phyloP scores from a whole-genome alignment of 2,113 vertebrate species.

The Bos javanicus region DNA sequence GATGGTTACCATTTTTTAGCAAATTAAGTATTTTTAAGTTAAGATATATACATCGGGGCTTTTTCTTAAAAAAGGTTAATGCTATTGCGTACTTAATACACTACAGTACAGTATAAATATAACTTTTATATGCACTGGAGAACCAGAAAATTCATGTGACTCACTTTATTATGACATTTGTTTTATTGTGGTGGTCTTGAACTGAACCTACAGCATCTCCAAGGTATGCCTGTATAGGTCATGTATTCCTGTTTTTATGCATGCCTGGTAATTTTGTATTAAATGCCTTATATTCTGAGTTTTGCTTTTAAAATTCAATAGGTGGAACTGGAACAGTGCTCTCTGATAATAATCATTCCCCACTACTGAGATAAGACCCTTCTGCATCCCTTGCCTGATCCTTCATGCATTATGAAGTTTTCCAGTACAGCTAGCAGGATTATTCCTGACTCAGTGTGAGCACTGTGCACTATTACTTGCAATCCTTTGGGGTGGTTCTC shows the following conservation, averaged over 20 bases:
- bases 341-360: neutral
- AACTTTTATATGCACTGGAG: neutral
- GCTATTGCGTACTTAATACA: neutral
- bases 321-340: neutral
- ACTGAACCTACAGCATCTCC: neutral
- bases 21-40: neutral
- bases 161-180: neutral
- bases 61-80: neutral
- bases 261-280: neutral
- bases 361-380: neutral
- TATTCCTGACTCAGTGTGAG: neutral
- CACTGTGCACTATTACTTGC: neutral
- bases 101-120: neutral
- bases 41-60: fast-evolving
- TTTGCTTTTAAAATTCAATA: neutral
- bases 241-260: neutral
- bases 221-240: neutral
- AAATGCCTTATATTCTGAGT: neutral
- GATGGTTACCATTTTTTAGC: neutral
- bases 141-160: neutral
- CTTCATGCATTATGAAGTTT: neutral
- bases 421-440: neutral
- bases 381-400: neutral
- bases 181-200: neutral
- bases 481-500: neutral